Evolutionary conservation across 2,797 vertebrate genomes (phyloP).

Genomic region (Meriones psammophilus): DNA sequence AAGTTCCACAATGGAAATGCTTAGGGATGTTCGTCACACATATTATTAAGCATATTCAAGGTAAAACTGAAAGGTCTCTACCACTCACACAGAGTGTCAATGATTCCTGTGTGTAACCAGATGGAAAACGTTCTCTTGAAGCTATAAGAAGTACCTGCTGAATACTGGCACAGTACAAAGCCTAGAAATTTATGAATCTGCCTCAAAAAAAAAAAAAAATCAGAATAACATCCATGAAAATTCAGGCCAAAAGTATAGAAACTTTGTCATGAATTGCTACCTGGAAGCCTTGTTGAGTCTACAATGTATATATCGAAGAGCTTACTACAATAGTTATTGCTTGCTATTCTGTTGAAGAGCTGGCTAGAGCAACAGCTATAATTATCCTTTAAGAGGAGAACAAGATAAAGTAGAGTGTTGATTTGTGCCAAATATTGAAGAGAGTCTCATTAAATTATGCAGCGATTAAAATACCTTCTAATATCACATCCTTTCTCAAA

Average conservation of each 20-base stretch:
- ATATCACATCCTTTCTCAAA: not conserved
- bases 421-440: not conserved
- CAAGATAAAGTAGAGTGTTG: not conserved
- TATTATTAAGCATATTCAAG: not conserved
- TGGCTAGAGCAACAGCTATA: not conserved
- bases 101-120: not conserved
- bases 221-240: not conserved
- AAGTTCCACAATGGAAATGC: not conserved
- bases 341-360: slow-evolving; percentile 18
- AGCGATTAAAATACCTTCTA: slow-evolving; percentile 50
- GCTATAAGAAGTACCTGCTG: not conserved
- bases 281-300: not conserved
- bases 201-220: not conserved
- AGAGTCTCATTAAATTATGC: slow-evolving; percentile 38
- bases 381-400: slow-evolving; percentile 3
- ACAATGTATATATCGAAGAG: not conserved
- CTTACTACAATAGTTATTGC: not conserved
- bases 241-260: not conserved
- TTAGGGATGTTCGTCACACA: not conserved
- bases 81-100: not conserved
- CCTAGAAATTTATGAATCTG: not conserved
- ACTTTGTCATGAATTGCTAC: not conserved
- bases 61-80: not conserved
- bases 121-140: not conserved
- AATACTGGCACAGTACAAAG: not conserved